Base-by-base conservation (phyloP, 2,888 invertebrate genomes). In the Mythimna albipuncta region DNA sequence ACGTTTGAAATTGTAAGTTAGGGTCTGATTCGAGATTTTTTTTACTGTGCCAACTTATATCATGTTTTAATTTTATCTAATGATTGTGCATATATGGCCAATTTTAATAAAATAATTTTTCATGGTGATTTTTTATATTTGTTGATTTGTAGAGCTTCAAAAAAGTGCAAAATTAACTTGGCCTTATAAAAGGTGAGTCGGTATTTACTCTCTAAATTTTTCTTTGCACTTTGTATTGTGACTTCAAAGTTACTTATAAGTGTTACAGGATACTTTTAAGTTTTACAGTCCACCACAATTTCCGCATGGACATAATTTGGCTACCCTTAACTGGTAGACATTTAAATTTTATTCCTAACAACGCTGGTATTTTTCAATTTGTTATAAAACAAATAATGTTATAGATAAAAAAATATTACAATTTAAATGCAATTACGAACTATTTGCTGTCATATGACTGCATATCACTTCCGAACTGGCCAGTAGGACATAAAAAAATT, bases 181-280 rank as follows among this genome's bases (percentile, higher is more conserved):
- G 26, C 26, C 26, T 26, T 26, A n/a, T n/a, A n/a, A n/a, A n/a
- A 1, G 26, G 26, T 77, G 26, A 69, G 59, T 67, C 6, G 19
- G 54, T 74, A 57, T 77, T 68, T 61, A 19, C 55, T 38, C 1
- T 19, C 19, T 69, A 19, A 35, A 13, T 54, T 32, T 47, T 68
- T 64, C 38, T 69, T 64, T 72, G 52, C 47, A 50, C 21, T 63
- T 55, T 67, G 65, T 21, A 61, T 62, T 55, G 41, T 38, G 64
- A 58, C 55, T 61, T 58, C 63, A 63, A 65, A 59, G 54, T 21
- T 59, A n/a, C n/a, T n/a, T n/a, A n/a, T n/a, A n/a, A n/a, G n/a
- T n/a, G n/a, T n/a, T n/a, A n/a, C n/a, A n/a, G 10, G 50, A 13
- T 10, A 38, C 26, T 67, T 79, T 71, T 47, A 52, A 35, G 57